phyloP scores from a whole-genome alignment of 2,113 vertebrate species.

The Naja naja region DNA sequence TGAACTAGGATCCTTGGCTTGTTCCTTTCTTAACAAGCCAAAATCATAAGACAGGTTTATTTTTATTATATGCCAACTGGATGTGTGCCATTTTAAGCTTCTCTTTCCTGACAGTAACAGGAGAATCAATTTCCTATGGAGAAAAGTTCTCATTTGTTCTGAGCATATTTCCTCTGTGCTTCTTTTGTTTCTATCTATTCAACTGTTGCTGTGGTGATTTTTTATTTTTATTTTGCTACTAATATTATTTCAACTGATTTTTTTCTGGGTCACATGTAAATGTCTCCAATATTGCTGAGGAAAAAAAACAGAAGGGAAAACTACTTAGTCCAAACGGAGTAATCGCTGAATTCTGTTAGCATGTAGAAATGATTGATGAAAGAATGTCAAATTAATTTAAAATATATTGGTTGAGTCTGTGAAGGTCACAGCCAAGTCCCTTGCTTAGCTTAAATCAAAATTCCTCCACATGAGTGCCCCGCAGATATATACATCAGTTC shows the following conservation, averaged over 20 bases:
- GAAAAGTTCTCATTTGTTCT: slow-evolving; percentile 1
- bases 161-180: not conserved
- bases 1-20: not conserved
- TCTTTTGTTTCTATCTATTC: not conserved
- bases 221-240: not conserved
- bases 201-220: not conserved
- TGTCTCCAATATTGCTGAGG: not conserved
- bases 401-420: not conserved
- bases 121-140: not conserved
- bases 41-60: not conserved
- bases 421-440: not conserved
- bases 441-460: not conserved
- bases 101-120: not conserved
- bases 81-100: not conserved
- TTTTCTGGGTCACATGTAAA: not conserved
- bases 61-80: not conserved
- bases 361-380: not conserved
- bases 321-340: not conserved
- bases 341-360: not conserved
- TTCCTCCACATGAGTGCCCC: not conserved
- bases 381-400: not conserved
- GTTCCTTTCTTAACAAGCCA: not conserved
- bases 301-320: not conserved
- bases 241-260: not conserved
- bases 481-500: not conserved